Conservation (phyloP, 2,888 invertebrate species). For the Nomada hirtipes region DNA sequence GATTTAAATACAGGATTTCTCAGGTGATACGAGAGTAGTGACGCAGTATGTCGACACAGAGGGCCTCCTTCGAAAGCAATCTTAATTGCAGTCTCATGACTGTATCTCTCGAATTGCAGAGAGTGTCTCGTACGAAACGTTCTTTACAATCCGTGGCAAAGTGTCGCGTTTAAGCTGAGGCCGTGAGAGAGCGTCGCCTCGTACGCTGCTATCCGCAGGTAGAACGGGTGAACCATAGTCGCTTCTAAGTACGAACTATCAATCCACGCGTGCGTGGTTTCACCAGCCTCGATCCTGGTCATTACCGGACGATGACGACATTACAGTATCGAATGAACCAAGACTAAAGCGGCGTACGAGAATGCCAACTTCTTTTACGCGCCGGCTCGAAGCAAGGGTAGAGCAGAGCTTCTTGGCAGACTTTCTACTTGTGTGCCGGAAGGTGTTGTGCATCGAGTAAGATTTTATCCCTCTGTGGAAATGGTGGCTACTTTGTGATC, state of each 20-base stretch:
- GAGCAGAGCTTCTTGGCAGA: background rate
- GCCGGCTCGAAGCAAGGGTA: background rate
- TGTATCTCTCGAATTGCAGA: too few species aligned
- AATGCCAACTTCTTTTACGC: slow-evolving; percentile 49
- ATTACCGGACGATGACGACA: slow-evolving; percentile 59
- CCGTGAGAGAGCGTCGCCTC: slow-evolving; percentile 46
- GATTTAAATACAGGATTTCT: too few species aligned
- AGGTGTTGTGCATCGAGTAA: background rate
- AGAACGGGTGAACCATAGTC: slow-evolving; percentile 10
- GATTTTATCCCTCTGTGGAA: too few species aligned
- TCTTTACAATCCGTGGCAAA: slow-evolving; percentile 18
- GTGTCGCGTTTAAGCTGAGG: slow-evolving; percentile 47
- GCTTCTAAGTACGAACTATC: slow-evolving; percentile 44
- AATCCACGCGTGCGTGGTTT: slow-evolving; percentile 38
- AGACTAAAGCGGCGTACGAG: slow-evolving; percentile 46
- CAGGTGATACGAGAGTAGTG: too few species aligned
- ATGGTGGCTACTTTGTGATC: too few species aligned
- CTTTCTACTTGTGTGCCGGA: background rate
- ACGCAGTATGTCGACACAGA: too few species aligned
- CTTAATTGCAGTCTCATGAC: too few species aligned
- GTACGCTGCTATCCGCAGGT: slow-evolving; percentile 14
- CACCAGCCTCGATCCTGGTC: slow-evolving; percentile 44
- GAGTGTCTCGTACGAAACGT: too few species aligned
- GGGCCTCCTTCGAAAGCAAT: too few species aligned
- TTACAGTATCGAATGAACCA: slow-evolving; percentile 50